Evolutionary conservation across 2,797 vertebrate genomes (phyloP).

Genomic region (Mastacembelus armatus): DNA sequence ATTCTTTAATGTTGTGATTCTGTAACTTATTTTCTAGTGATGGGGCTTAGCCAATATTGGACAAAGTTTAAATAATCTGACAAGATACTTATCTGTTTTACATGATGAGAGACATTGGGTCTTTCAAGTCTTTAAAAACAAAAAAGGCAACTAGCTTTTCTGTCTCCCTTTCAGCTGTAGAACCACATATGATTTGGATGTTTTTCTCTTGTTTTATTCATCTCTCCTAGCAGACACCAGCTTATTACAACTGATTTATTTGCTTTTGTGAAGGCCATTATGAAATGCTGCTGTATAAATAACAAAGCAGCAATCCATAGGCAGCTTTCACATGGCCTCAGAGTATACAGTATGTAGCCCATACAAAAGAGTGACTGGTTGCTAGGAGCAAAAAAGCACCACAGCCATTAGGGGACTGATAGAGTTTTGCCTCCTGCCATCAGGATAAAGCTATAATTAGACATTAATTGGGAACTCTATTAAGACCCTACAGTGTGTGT

Average conservation of each 20-base stretch:
- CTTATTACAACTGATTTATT: slow-evolving; percentile 89
- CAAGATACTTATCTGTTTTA: too few relatives aligned
- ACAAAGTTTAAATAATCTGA: too few relatives aligned
- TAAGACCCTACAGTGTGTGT: slow-evolving; percentile 83
- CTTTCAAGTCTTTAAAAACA: background rate
- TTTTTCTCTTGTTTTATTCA: slow-evolving; percentile 70
- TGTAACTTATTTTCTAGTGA: too few relatives aligned
- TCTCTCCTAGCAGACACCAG: slow-evolving; percentile 79
- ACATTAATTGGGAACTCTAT: slow-evolving; percentile 91
- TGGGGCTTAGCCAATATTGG: too few relatives aligned
- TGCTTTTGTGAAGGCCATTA: slow-evolving; percentile 85
- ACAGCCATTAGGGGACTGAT: slow-evolving; percentile 88
- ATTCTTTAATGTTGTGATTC: too few relatives aligned
- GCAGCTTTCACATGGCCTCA: slow-evolving; percentile 84
- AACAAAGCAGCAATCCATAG: slow-evolving; percentile 89
- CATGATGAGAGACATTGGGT: background rate
- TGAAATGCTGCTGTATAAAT: slow-evolving; percentile 86
- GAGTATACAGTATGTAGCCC: slow-evolving; percentile 70
- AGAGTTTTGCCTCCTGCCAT: slow-evolving; percentile 90
- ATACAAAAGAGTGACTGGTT: slow-evolving; percentile 85
- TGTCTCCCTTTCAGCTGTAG: slow-evolving; percentile 6
- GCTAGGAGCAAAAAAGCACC: slow-evolving; percentile 90
- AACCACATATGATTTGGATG: slow-evolving; percentile 1
- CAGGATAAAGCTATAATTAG: slow-evolving; percentile 94
- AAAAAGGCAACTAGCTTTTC: slow-evolving; percentile 9